Conservation (phyloP, 2,113 vertebrate species). For the Oriolus oriolus region DNA sequence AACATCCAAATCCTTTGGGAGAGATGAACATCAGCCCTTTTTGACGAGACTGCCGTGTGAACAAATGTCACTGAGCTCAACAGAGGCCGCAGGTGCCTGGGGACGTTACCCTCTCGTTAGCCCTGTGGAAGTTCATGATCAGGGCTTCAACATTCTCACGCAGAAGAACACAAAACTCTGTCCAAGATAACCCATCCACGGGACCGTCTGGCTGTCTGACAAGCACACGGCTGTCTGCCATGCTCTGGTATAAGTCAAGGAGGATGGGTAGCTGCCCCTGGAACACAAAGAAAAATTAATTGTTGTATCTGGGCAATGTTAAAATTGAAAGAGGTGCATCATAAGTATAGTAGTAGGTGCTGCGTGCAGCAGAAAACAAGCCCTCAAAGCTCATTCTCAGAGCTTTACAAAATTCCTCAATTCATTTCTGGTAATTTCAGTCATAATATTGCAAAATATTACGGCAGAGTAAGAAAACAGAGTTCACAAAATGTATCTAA, state of each 20-base stretch:
- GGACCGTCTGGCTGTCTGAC: slow-evolving; percentile 79
- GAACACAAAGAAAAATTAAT: slow-evolving; percentile 45
- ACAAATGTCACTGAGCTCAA: slow-evolving; percentile 86
- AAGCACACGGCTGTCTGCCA: slow-evolving; percentile 79
- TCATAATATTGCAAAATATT: not conserved
- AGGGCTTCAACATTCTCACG: slow-evolving; percentile 76
- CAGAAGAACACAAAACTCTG: slow-evolving; percentile 77
- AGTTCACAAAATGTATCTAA: not conserved
- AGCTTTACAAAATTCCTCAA: not conserved
- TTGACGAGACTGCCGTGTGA: slow-evolving; percentile 75
- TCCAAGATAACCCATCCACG: slow-evolving; percentile 79
- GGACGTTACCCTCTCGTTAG: slow-evolving; percentile 86
- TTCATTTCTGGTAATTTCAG: not conserved
- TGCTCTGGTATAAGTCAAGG: slow-evolving; percentile 76
- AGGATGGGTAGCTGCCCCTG: slow-evolving; percentile 73
- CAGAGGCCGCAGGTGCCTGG: slow-evolving; percentile 72
- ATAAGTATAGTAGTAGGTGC: not conserved
- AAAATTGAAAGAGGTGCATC: not conserved
- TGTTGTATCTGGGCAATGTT: not conserved
- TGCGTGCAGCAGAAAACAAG: not conserved
- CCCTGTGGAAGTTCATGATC: slow-evolving; percentile 80
- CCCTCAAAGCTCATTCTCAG: not conserved
- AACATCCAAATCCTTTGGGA: slow-evolving; percentile 77
- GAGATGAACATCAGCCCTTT: slow-evolving; percentile 74
- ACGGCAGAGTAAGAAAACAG: not conserved